A percentile compares a stretch with the other conserved stretches of the same genome.
Conservation (phyloP, 1,140 invertebrate species). For the Thaumetopoea pityocampa region DNA sequence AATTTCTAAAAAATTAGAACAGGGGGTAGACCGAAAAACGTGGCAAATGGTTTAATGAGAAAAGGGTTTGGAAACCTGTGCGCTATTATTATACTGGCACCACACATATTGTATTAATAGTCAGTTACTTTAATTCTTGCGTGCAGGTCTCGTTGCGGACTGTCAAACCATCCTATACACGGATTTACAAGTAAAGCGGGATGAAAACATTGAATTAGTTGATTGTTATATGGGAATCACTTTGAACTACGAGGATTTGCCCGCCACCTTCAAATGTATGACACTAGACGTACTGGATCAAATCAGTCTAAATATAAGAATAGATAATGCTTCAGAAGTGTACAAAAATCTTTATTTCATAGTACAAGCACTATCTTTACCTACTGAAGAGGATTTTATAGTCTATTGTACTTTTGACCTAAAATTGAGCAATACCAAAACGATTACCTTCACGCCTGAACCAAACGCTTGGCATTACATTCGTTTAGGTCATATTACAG, state of each 20-base stretch:
- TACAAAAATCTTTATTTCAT: constrained; percentile 41
- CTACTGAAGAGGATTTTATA: constrained; percentile 52
- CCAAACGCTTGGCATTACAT: constrained; percentile 78
- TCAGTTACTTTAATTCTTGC: too few species aligned
- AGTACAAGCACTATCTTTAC: constrained; percentile 61
- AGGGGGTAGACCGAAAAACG: too few species aligned
- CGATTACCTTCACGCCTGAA: constrained; percentile 75
- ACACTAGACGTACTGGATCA: constrained; percentile 38
- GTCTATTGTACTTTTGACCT: constrained; percentile 53
- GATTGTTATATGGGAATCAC: constrained; percentile 48
- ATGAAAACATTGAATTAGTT: constrained; percentile 33
- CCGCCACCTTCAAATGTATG: constrained; percentile 48
- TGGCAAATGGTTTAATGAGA: too few species aligned
- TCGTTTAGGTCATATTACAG: constrained; percentile 43
- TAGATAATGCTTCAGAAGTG: constrained; percentile 29
- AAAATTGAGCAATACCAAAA: constrained; percentile 28
- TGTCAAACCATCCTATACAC: constrained; percentile 76
- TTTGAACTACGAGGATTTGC: constrained; percentile 42
- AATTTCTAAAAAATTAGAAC: too few species aligned
- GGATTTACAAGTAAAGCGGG: constrained; percentile 73
- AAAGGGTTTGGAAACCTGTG: too few species aligned
- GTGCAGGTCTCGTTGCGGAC: constrained; percentile 65
- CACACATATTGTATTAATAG: too few species aligned
- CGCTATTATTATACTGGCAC: too few species aligned
- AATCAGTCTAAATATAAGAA: constrained; percentile 48